These are phyloP conservation scores for Dicaeum eximium DNA, from an alignment of 2,113 vertebrate species.

Conservation along the genomic window DNA sequence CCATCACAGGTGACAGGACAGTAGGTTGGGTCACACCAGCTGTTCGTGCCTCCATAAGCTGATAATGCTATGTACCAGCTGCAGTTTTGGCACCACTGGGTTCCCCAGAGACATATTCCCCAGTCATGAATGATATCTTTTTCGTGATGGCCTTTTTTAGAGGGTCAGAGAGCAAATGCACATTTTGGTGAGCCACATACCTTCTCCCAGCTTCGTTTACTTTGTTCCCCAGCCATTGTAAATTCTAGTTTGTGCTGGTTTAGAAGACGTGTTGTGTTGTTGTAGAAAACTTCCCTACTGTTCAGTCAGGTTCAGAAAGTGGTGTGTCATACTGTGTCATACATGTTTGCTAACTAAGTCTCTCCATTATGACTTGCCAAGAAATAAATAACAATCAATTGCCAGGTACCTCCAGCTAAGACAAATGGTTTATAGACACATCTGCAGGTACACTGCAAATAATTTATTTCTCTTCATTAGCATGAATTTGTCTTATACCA, in stretches of 20 bases:
- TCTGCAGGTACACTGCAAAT: background rate
- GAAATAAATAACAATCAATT: background rate
- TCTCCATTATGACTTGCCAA: background rate
- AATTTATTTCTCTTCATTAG: background rate
- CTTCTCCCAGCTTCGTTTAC: background rate
- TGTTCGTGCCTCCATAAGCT: background rate
- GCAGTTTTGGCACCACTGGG: background rate
- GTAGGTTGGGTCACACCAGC: fast-evolving
- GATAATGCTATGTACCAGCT: background rate
- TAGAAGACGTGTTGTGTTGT: background rate
- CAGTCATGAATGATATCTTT: background rate
- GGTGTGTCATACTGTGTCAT: background rate
- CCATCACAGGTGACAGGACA: background rate
- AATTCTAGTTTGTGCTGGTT: background rate
- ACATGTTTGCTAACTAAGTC: background rate
- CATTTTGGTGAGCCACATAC: background rate
- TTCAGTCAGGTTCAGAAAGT: background rate
- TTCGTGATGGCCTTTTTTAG: background rate
- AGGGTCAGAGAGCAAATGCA: background rate
- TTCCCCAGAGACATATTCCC: background rate
- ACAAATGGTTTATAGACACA: fast-evolving
- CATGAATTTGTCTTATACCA: background rate
- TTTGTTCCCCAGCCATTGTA: background rate
- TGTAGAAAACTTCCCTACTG: background rate
- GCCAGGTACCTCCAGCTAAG: background rate